Base-by-base conservation (phyloP, 2,888 invertebrate species). In the Aleiodes leptofemur region DNA sequence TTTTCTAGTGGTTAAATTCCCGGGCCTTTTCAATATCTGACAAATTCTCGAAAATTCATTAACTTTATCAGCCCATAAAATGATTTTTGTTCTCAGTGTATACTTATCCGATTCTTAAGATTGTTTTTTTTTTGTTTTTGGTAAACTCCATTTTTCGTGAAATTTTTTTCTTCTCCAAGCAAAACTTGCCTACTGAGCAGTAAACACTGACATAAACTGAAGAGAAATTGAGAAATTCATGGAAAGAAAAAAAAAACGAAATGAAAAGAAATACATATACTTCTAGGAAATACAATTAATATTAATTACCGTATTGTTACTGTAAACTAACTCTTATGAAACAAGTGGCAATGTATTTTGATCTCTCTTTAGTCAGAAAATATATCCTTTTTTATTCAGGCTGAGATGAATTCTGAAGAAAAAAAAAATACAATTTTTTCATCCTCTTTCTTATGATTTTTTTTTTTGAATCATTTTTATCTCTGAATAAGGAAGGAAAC, bases 351-450 rank as follows among this genome's bases (percentile, higher is more conserved):
- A 92, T 92, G 92, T 92, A 89, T 89, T 93, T 93, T 93, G 93
- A 93, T 93, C 93, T 93, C 93, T 93, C 91, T 92, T 93, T 93
- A 93, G 93, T 93, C 93, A 93, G 92, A 92, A 92, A 53, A 92
- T 92, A 90, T 91, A 91, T 87, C 86, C 84, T 87, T 87, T 87
- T 87, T 86, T 84, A 85, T 86, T 85, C 85, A 85, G 83, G 85
- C 82, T 86, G 86, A 86, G 83, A 86, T 83, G 79, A 69, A 78
- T 56, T 71, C 9, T 69, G 48, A 74, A n/a, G n/a, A 72, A 73
- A 51, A 64, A 75, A 72, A 38, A 38, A 68, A 68, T 75, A 69
- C 69, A 43, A 43, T 43, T 61, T 14, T 59, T 59, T 43, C 7
- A 43, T 3, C 11, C 11, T 43, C 11, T 43, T 43, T 43, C 9